phyloP scores from a whole-genome alignment of 2,113 vertebrate genomes.

The Parus major region DNA sequence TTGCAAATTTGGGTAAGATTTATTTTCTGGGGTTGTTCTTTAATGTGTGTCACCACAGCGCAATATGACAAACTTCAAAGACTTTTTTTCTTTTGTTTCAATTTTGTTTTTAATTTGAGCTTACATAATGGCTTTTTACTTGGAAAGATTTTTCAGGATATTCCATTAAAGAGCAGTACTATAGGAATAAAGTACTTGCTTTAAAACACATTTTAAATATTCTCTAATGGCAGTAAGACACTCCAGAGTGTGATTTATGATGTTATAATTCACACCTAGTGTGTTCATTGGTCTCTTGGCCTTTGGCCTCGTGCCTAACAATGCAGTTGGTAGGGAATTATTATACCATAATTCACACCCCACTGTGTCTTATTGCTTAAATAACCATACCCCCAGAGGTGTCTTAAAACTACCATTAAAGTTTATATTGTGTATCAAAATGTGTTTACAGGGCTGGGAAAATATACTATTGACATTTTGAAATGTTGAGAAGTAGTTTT shows the following conservation, averaged over 20 bases:
- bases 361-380: slow-evolving; percentile 57
- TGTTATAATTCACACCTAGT: slow-evolving; percentile 52
- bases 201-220: slow-evolving; percentile 44
- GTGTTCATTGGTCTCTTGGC: slow-evolving; percentile 53
- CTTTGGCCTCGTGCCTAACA: slow-evolving; percentile 51
- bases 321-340: slow-evolving; percentile 71
- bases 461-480: slow-evolving; percentile 62
- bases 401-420: slow-evolving; percentile 66
- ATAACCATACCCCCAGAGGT: slow-evolving; percentile 55
- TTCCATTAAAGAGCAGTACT: neutral
- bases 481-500: slow-evolving; percentile 62
- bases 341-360: slow-evolving; percentile 65
- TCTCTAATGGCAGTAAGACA: slow-evolving; percentile 49
- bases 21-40: neutral
- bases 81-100: neutral
- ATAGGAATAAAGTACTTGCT: neutral
- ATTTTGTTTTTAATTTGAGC: neutral
- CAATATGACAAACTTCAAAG: neutral
- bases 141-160: neutral
- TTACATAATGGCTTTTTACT: neutral
- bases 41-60: neutral
- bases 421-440: slow-evolving; percentile 72
- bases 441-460: slow-evolving; percentile 69
- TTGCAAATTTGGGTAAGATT: neutral
- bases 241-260: slow-evolving; percentile 57